Evolutionary conservation across 2,888 invertebrate species (phyloP).

Genomic region (Machimus atricapillus): DNA sequence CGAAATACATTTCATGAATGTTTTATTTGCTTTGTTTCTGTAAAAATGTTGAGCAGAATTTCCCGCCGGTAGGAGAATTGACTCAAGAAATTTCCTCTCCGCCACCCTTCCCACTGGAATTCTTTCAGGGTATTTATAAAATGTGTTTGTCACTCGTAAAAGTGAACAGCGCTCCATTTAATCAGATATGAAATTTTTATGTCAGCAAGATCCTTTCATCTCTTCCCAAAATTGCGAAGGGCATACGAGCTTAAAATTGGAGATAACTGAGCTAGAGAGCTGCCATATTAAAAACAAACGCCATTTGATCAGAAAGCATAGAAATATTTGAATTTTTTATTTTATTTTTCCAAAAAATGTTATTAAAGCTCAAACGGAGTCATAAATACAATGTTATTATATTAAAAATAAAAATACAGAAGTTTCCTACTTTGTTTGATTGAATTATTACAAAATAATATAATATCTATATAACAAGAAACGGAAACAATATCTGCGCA

Average conservation of each 20-base stretch:
- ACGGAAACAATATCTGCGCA: not conserved
- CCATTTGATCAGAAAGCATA: no score
- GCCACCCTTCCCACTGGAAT: not conserved
- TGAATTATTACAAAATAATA: not conserved
- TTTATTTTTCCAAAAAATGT: no score
- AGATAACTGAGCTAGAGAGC: not conserved
- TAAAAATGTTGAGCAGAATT: conserved; percentile 25
- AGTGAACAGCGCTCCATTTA: not conserved
- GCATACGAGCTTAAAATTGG: not conserved
- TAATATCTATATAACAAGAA: not conserved
- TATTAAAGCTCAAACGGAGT: no score
- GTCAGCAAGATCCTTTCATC: not conserved
- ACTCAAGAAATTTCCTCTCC: conserved; percentile 4
- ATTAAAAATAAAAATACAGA: no score
- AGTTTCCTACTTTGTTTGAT: not conserved
- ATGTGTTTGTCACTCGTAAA: not conserved
- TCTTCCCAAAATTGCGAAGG: not conserved
- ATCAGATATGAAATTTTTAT: not conserved
- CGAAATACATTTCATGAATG: conserved; percentile 39
- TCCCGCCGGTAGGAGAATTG: conserved; percentile 17
- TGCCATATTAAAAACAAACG: not conserved
- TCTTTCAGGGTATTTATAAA: not conserved
- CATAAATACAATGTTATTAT: no score
- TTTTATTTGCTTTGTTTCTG: conserved; percentile 35
- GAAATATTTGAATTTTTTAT: no score